Evolutionary conservation across 2,113 vertebrate species (phyloP), one percentile per base, ranked within the genome.

Genomic region (Chunga burmeisteri): DNA sequence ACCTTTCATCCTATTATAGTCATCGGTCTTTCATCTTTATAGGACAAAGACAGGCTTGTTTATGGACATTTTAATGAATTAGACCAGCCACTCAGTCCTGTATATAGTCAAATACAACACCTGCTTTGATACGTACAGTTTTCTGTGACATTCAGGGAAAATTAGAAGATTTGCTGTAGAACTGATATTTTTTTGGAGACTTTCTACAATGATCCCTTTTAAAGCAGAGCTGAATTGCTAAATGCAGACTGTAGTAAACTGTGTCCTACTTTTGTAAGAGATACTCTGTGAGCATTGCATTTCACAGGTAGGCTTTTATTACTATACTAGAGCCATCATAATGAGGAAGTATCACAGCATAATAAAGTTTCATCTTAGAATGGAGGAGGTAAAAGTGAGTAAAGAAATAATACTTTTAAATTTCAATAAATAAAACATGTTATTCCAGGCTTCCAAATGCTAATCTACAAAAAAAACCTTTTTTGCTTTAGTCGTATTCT

Each of bases 21-120:
- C 95, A 50, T 93, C 2, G 13, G 92, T 83, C 98, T 98, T 98
- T 98, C 98, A 98, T 98, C 98, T 98, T 74, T 67, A 63, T 88
- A 80, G 97, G 98, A 98, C 98, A 98, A 98, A 98, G 98, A 84
- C 97, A 30, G 62, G 96, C 96, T 97, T 98, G 98, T 98, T 98
- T 98, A 95, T 94, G 93, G 96, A 96, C 52, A 36, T 95, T 97
- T 94, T 96, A 97, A 96, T 97, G 98, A 97, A 95, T 62, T 80
- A 67, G 97, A 80, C 88, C 90, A 93, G 95, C 97, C 96, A 71
- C 86, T 97, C 90, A 36, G 94, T 97, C 93, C 75, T 1, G 1
- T 95, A 58, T 89, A 79, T 86, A 96, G 89, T 52, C 96, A 95
- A 96, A 93, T 61, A 92, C 84, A 42, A 25, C 88, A 96, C 97